phyloP scores from a whole-genome alignment of 2,888 invertebrate species.

The Sphecodes monilicornis region DNA sequence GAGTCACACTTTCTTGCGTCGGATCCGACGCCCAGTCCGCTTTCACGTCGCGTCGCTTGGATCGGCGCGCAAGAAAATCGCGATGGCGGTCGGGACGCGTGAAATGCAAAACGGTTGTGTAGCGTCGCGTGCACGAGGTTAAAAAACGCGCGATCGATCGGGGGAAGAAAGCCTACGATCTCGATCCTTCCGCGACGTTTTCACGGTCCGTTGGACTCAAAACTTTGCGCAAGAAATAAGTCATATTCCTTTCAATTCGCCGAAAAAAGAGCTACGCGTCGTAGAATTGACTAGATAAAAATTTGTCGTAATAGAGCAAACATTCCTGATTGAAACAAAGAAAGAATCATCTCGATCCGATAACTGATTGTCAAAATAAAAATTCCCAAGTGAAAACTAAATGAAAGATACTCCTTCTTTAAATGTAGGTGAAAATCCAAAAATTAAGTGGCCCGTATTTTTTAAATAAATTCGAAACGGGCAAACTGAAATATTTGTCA shows the following conservation, averaged over 20 bases:
- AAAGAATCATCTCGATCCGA: background rate
- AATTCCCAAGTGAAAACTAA: too few species aligned
- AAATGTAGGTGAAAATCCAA: too few species aligned
- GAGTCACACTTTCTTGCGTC: conserved; percentile 55
- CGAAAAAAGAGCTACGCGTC: too few species aligned
- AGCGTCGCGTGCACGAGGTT: background rate
- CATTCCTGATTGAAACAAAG: background rate
- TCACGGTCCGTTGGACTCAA: background rate
- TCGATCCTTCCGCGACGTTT: background rate
- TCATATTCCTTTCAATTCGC: background rate
- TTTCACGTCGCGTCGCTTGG: conserved; percentile 60
- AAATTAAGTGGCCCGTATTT: too few species aligned
- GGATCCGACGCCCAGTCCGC: conserved; percentile 36
- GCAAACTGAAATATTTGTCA: too few species aligned
- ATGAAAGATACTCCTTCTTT: too few species aligned
- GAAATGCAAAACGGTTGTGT: conserved; percentile 2
- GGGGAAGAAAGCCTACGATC: background rate
- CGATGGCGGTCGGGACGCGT: conserved; percentile 21
- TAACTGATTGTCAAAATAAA: background rate
- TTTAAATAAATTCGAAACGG: too few species aligned
- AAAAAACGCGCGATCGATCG: background rate
- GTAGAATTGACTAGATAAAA: background rate
- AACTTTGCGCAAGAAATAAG: background rate
- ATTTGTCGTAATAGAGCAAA: too few species aligned
- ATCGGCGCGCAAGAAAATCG: conserved; percentile 51